Evolutionary conservation across 2,797 vertebrate species (phyloP).

Genomic region (Thalassophryne amazonica): DNA sequence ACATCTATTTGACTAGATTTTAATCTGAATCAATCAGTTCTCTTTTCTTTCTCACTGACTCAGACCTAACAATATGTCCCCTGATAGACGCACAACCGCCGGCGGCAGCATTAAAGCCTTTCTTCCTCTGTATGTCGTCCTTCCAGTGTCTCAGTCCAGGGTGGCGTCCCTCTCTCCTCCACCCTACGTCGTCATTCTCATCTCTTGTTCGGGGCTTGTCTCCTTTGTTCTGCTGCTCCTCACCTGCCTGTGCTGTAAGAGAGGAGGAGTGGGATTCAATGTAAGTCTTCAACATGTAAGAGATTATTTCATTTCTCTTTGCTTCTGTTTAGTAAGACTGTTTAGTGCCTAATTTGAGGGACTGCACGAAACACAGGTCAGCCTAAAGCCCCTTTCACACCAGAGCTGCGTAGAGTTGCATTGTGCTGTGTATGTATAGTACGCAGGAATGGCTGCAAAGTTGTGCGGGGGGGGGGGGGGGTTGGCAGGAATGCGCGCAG

Average conservation of each 20-base stretch:
- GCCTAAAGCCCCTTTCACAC: too few species aligned
- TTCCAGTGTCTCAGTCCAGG: slow-evolving; percentile 80
- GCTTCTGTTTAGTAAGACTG: slow-evolving; percentile 21
- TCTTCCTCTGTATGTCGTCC: slow-evolving; percentile 31
- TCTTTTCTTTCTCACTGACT: slow-evolving; percentile 56
- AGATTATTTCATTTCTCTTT: slow-evolving; percentile 59
- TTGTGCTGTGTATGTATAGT: too few species aligned
- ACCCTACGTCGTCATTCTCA: slow-evolving; percentile 90
- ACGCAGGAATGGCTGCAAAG: too few species aligned
- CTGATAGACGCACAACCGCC: slow-evolving; percentile 2
- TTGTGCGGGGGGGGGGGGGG: too few species aligned
- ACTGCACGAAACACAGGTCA: background rate
- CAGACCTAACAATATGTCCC: slow-evolving; percentile 34
- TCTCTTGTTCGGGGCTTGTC: slow-evolving; percentile 91
- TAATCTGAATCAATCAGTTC: slow-evolving; percentile 48
- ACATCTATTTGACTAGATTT: slow-evolving; percentile 68
- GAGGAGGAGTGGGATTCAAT: slow-evolving; percentile 91
- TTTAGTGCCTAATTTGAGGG: slow-evolving; percentile 7
- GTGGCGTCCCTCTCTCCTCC: slow-evolving; percentile 83
- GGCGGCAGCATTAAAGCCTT: slow-evolving; percentile 37
- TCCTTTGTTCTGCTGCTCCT: slow-evolving; percentile 92
- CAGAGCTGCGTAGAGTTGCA: too few species aligned
- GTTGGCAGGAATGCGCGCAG: too few species aligned
- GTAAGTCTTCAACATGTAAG: slow-evolving; percentile 81
- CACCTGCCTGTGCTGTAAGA: slow-evolving; percentile 93